Evolutionary conservation across 2,797 vertebrate species (phyloP).

Genomic region (Thunnus albacares): DNA sequence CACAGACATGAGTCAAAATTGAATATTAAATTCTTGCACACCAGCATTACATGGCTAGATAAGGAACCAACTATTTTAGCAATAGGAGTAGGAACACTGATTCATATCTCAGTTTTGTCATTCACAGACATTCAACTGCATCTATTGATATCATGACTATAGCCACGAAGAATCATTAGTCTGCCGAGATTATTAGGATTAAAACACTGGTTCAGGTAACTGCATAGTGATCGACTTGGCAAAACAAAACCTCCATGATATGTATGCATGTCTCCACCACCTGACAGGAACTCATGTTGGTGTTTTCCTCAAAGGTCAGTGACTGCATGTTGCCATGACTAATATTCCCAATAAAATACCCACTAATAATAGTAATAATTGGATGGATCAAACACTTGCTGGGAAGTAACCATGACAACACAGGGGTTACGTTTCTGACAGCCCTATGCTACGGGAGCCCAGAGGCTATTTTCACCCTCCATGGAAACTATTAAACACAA

Average conservation of each 20-base stretch:
- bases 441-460: conserved; percentile 61
- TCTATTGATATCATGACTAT: too few relatives aligned
- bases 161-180: too few relatives aligned
- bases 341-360: conserved; percentile 24
- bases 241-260: neutral
- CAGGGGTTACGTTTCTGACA: conserved; percentile 68
- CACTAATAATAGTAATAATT: conserved; percentile 64
- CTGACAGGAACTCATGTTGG: neutral
- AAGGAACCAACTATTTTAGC: too few relatives aligned
- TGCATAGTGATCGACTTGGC: too few relatives aligned
- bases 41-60: too few relatives aligned
- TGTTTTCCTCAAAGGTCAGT: neutral
- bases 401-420: conserved; percentile 71
- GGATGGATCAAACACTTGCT: conserved; percentile 51
- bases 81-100: too few relatives aligned
- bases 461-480: conserved; percentile 66
- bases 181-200: neutral
- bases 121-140: too few relatives aligned
- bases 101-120: too few relatives aligned
- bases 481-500: conserved; percentile 70
- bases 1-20: too few relatives aligned
- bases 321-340: conserved; percentile 20
- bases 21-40: too few relatives aligned
- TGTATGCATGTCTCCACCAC: neutral
- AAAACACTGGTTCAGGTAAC: neutral